phyloP scores from a whole-genome alignment of 1,140 invertebrate species.

The Pogonomyrmex californicus region DNA sequence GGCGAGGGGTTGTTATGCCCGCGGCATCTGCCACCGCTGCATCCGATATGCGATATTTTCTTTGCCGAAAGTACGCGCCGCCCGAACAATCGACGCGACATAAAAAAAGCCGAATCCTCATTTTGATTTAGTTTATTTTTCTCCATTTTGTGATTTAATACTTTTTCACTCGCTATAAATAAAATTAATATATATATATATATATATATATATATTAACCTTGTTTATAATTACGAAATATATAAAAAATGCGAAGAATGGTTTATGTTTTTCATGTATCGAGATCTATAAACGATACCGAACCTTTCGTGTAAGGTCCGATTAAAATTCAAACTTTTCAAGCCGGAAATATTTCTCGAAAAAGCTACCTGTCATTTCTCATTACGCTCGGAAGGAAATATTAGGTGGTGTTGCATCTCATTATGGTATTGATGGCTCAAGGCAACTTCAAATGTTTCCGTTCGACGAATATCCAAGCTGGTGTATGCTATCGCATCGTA shows the following conservation, averaged over 20 bases:
- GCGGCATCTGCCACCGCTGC: conserved; percentile 79
- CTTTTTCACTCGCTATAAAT: background rate
- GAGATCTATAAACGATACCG: background rate
- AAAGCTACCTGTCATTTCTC: background rate
- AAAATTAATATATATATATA: background rate
- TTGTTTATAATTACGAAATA: background rate
- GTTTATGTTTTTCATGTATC: background rate
- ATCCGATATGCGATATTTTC: conserved; percentile 81
- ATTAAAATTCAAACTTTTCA: conserved; percentile 29
- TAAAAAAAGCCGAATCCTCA: conserved; percentile 37
- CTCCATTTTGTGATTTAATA: background rate
- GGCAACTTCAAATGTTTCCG: conserved; percentile 11
- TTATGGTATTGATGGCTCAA: conserved; percentile 33
- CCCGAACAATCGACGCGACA: conserved; percentile 28
- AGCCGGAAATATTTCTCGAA: background rate
- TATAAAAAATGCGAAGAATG: background rate
- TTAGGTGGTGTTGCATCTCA: background rate
- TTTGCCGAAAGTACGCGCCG: conserved; percentile 65
- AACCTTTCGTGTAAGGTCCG: background rate
- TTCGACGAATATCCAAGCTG: conserved; percentile 40
- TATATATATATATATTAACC: too few relatives aligned
- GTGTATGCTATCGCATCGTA: background rate
- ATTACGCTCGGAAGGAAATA: background rate
- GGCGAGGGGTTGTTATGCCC: conserved; percentile 75
- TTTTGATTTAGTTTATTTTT: conserved; percentile 69